Evolutionary conservation across 2,888 invertebrate species (phyloP), one percentile per base, ranked within the genome.

Genomic region (Myopa testacea): DNA sequence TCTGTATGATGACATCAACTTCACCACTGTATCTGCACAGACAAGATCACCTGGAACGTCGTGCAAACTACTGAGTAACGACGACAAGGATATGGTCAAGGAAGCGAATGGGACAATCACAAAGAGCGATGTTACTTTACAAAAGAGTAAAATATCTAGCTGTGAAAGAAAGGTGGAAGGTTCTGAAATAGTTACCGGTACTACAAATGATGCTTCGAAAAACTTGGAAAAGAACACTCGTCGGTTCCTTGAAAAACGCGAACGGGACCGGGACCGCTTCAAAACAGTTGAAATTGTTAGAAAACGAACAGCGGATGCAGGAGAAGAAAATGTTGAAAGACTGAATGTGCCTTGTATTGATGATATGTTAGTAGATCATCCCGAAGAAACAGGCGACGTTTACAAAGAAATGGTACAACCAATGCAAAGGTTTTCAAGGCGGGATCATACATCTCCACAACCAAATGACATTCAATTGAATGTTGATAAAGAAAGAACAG

Each of bases 271-370:
- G 16, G 89, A 89, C 80, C 88, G 89, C 38, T 89, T 89, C 77
- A 89, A 89, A 83, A 89, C 89, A n/a, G 89, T 89, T 77, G 86
- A 88, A 83, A 87, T 89, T 75, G 85, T 86, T 37, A 88, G 85
- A 72, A 81, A 80, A 75, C 82, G 84, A 37, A 79, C 62, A 52
- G 69, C 65, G n/a, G 63, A 52, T 70, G 78, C 63, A 38, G 78
- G 69, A 37, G 78, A 74, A n/a, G 37, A 83, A 73, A 75, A 76
- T 81, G 75, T 81, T 78, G 80, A 80, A 78, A 70, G 84, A 86
- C 83, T 88, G 79, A 84, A 87, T 84, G 88, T 88, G 83, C 88
- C 88, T 85, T 88, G 88, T 83, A 88, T 88, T 80, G 88, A 88
- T 82, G 78, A 78, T 76, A 58, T 79, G 19, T 75, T 77, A 19